Evolutionary conservation across 2,113 vertebrate genomes (phyloP), one percentile per base, ranked within the genome.

Genomic region (Grallaria varia): DNA sequence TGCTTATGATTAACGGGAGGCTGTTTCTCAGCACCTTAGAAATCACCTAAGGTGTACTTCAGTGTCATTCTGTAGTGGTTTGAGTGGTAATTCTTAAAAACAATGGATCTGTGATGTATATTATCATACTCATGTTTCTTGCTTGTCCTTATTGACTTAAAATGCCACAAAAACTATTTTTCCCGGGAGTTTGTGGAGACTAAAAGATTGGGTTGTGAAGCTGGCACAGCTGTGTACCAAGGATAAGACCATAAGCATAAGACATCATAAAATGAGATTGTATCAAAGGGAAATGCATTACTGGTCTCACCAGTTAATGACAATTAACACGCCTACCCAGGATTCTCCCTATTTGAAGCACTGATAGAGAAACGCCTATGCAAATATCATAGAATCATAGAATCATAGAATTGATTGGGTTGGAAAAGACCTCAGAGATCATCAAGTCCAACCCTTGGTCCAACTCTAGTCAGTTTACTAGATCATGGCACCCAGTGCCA

Each of bases 11-110:
- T 87, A 90, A 40, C 40, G 31, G 60, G 40, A 27, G 45, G 4
- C 39, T 63, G 33, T 49, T 77, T 94, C 63, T 50, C 28, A 16
- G 6, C 81, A 59, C 17, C 71, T 33, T 21, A 20, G 8, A 37
- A 55, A 66, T 84, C 52, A 45, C 49, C 45, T 66, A 28, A 81
- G 47, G 24, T 30, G 3, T 95, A 19, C 66, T 45, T 97, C 37
- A 58, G 17, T 81, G 75, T 92, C 78, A 83, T 87, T 96, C 96
- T 96, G 74, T 64, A 79, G 66, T 90, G 42, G 3, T 9, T 44
- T 81, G 12, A 68, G 4, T 76, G 21, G n/a, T 25, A 60, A 60
- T 71, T 59, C 25, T 64, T 49, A 58, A 33, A 78, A 89, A 28
- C 14, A 68, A 1, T 11, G 33, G 21, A 59, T 14, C 16, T 67